Base-by-base conservation (phyloP, 2,113 vertebrate genomes). In the Erythrolamprus reginae region DNA sequence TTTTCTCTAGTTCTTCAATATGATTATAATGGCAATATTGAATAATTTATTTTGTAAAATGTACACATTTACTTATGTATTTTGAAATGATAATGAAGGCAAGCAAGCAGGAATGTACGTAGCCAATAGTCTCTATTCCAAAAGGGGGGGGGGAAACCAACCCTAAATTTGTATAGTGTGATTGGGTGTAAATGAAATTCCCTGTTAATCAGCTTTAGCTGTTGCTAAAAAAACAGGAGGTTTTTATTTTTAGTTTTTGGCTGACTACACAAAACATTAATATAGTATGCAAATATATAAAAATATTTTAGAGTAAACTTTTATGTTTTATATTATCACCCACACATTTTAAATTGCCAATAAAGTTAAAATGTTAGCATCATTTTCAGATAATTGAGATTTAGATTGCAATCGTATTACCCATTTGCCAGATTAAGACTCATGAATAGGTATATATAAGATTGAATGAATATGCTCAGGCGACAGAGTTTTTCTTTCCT, bases 321-420 rank as follows among this genome's bases (percentile, higher is more conserved):
- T 93, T 94, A 94, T 95, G 93, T 95, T 95, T 95, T 50, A 5
- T 93, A 84, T 95, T 95, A 94, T 93, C 92, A 95, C 93, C 93
- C 93, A 93, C 90, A 92, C 93, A 93, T 95, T 96, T 96, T 94
- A 92, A 91, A 93, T 96, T 95, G 89, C 94, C 94, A 91, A 92
- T 89, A 84, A 88, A 93, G 92, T 95, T 93, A 91, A 93, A 94
- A 92, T 94, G 94, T 82, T 90, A 70, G 89, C 93, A 88, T 93
- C 94, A 94, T 93, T 96, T 95, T 88, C 85, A 94, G 91, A 90
- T 93, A 91, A 93, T 93, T 95, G 93, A 93, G 84, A 94, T 94
- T 24, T 84, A 92, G 88, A 56, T 9, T 12, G 95, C 87, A 84
- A 90, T 42, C 53, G 23, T 45, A 77, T 23, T 77, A 77, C 70